A percentile compares a stretch with the other conserved stretches of the same genome.
Evolutionary conservation across 2,113 vertebrate genomes (phyloP).

Genomic region (Mesitornis unicolor): DNA sequence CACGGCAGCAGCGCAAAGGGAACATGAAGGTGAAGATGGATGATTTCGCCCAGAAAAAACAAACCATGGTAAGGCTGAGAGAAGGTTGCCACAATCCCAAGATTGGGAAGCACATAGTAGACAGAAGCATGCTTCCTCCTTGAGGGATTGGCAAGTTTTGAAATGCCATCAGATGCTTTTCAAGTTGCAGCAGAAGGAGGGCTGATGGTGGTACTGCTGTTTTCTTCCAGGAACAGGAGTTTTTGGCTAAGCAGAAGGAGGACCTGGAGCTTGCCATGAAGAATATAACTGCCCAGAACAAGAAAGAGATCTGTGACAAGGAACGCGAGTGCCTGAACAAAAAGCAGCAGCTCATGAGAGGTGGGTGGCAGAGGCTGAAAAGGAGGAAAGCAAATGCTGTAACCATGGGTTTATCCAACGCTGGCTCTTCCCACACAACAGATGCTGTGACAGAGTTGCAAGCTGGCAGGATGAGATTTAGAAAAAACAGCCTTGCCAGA

Average conservation of each 20-base stretch:
- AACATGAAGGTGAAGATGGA: conserved; percentile 82
- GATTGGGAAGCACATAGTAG: rapidly evolving
- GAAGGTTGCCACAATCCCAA: neutral
- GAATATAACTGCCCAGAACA: conserved; percentile 84
- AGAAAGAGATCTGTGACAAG: conserved; percentile 85
- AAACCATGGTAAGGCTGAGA: conserved; percentile 73
- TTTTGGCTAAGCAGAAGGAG: conserved; percentile 81
- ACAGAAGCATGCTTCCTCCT: neutral
- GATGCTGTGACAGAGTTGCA: conserved; percentile 35
- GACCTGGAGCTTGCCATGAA: conserved; percentile 83
- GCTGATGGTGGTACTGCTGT: neutral
- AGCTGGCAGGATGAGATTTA: conserved; percentile 2
- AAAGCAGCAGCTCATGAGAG: conserved; percentile 92
- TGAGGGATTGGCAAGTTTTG: neutral
- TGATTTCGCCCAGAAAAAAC: conserved; percentile 80
- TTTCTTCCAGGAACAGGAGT: conserved; percentile 82
- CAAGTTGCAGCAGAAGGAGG: neutral
- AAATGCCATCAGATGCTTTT: neutral
- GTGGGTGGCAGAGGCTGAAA: conserved; percentile 53
- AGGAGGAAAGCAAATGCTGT: neutral
- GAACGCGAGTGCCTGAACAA: conserved; percentile 87
- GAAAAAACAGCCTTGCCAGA: conserved; percentile 39
- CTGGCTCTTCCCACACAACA: conserved; percentile 20
- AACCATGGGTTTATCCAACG: neutral
- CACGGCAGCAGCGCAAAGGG: conserved; percentile 86